Percentiles rank a stretch among this genome's conserved stretches.
These are phyloP conservation scores for Harpagifer antarcticus DNA, from an alignment of 2,797 vertebrate genomes.

Conservation along the genomic window DNA sequence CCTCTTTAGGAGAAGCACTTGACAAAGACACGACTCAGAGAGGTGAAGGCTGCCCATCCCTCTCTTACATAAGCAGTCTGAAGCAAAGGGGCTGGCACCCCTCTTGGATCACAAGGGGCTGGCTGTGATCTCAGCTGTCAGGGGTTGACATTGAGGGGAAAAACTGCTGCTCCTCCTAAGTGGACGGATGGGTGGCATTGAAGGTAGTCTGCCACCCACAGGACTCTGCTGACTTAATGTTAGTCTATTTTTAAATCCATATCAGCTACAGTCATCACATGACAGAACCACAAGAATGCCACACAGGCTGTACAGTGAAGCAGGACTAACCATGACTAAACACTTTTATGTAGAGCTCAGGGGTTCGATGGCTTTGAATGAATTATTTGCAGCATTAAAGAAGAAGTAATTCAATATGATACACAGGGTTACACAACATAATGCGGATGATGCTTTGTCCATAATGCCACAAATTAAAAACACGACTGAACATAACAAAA, in stretches of 20 bases:
- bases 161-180: slow-evolving; percentile 36
- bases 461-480: too few species aligned
- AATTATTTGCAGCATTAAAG: not conserved
- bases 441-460: too few species aligned
- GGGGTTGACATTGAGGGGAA: slow-evolving; percentile 38
- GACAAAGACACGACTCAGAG: slow-evolving; percentile 46
- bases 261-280: slow-evolving; percentile 53
- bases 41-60: slow-evolving; percentile 9
- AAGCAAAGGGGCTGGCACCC: slow-evolving; percentile 45
- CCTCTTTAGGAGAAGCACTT: slow-evolving; percentile 15
- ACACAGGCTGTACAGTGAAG: slow-evolving; percentile 6
- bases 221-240: slow-evolving; percentile 49
- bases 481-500: too few species aligned
- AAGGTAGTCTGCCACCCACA: slow-evolving; percentile 34
- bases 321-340: slow-evolving; percentile 32
- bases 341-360: slow-evolving; percentile 22
- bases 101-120: slow-evolving; percentile 58
- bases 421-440: too few species aligned
- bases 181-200: slow-evolving; percentile 29
- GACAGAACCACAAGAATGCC: slow-evolving; percentile 43
- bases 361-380: not conserved
- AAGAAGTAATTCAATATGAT: too few species aligned
- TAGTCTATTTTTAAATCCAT: slow-evolving; percentile 71
- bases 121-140: slow-evolving; percentile 55
- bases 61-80: slow-evolving; percentile 65